Evolutionary conservation across 2,888 invertebrate genomes (phyloP).

Genomic region (Folsomia candida): DNA sequence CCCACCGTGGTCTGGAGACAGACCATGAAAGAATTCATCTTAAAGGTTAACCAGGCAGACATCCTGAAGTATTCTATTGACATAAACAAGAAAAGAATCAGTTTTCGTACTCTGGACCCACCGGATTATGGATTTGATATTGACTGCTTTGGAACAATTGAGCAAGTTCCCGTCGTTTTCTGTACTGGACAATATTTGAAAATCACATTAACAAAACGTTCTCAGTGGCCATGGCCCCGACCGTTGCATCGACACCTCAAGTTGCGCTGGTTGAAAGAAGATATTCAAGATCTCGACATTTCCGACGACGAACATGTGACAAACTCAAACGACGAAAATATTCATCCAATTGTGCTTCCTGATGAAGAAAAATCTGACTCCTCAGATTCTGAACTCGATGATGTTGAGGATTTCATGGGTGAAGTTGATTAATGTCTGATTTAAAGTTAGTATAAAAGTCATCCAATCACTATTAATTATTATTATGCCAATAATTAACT

Average conservation of each 20-base stretch:
- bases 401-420: neutral
- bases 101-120: slow-evolving; percentile 21
- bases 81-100: slow-evolving; percentile 6
- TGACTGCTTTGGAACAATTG: slow-evolving; percentile 19
- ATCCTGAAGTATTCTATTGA: slow-evolving; percentile 17
- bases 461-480: too few relatives aligned
- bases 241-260: neutral
- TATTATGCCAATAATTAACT: too few relatives aligned
- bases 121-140: slow-evolving; percentile 32
- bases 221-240: slow-evolving; percentile 15
- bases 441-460: too few relatives aligned
- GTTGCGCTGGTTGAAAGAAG: slow-evolving; percentile 20
- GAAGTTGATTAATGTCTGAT: too few relatives aligned
- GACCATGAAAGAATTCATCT: slow-evolving; percentile 7
- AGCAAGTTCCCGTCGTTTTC: slow-evolving; percentile 5
- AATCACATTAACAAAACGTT: slow-evolving; percentile 25
- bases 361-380: neutral
- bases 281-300: slow-evolving; percentile 3
- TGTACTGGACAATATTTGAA: slow-evolving; percentile 25
- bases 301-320: slow-evolving; percentile 8
- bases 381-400: neutral
- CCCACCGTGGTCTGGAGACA: slow-evolving; percentile 34
- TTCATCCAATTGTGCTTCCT: neutral
- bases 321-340: neutral
- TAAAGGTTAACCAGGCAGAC: slow-evolving; percentile 25